Conservation (phyloP, 1,140 invertebrate genomes). For the Thaumatotibia leucotreta region DNA sequence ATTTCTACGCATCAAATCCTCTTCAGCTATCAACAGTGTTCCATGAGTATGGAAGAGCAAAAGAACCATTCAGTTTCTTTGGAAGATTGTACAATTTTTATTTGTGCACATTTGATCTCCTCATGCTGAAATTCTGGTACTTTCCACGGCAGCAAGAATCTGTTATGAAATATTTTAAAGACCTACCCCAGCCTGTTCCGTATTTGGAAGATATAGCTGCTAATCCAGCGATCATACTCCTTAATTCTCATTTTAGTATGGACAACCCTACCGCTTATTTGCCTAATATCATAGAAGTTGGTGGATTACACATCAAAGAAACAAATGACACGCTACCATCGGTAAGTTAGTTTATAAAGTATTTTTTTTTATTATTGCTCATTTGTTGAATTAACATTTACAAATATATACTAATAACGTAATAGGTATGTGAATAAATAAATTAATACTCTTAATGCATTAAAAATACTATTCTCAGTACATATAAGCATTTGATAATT, state of each 20-base stretch:
- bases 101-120: constrained; percentile 13
- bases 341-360: constrained; percentile 5
- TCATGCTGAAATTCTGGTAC: constrained; percentile 17
- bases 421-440: no score
- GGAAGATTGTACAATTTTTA: constrained; percentile 32
- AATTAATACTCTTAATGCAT: no score
- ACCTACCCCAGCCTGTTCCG: constrained; percentile 18
- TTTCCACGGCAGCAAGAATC: constrained; percentile 25
- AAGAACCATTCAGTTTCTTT: constrained; percentile 49
- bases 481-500: no score
- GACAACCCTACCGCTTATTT: constrained; percentile 63
- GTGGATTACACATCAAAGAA: constrained; percentile 66
- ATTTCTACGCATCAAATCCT: constrained; percentile 51
- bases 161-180: constrained; percentile 41
- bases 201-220: constrained; percentile 34
- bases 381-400: neutral
- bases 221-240: constrained; percentile 60
- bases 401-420: no score
- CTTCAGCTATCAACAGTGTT: constrained; percentile 60
- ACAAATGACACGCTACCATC: constrained; percentile 47
- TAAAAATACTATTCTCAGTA: no score
- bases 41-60: constrained; percentile 31
- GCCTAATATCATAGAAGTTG: constrained; percentile 77
- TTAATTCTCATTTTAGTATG: constrained; percentile 76
- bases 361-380: no score